Evolutionary conservation across 1,140 invertebrate species (phyloP).

Genomic region (Pollicipes pollicipes): DNA sequence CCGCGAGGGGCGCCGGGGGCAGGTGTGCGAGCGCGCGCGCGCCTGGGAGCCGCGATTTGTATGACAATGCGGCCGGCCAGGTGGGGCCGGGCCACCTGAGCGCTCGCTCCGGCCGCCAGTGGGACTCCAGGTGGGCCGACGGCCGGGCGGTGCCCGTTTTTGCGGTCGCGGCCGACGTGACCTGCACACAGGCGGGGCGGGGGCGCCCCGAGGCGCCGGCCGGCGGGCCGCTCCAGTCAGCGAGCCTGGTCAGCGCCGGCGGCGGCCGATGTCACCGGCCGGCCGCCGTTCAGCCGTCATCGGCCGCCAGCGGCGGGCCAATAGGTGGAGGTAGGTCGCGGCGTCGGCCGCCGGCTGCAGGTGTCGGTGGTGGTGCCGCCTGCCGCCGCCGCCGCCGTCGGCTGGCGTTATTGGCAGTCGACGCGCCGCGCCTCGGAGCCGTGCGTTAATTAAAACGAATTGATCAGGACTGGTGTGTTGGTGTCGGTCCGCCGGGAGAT

Average conservation of each 20-base stretch:
- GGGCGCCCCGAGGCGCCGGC: too few relatives aligned
- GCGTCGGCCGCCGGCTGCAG: too few relatives aligned
- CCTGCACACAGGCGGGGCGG: not conserved
- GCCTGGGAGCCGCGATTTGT: not conserved
- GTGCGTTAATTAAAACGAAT: not conserved
- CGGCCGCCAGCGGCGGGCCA: too few relatives aligned
- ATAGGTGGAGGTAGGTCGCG: not conserved
- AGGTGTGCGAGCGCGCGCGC: not conserved
- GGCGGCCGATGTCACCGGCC: too few relatives aligned
- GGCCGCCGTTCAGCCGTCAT: too few relatives aligned
- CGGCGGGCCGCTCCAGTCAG: too few relatives aligned
- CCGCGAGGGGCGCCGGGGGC: too few relatives aligned
- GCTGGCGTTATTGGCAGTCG: not conserved
- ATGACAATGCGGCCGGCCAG: not conserved
- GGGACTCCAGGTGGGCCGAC: not conserved
- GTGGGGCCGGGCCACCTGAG: not conserved
- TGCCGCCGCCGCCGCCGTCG: too few relatives aligned
- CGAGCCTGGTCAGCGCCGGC: too few relatives aligned
- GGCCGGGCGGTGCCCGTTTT: not conserved
- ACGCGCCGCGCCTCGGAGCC: not conserved
- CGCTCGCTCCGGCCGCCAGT: not conserved
- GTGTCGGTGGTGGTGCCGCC: not conserved
- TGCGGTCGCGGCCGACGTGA: not conserved
- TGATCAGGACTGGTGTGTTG: not conserved
- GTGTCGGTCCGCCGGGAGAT: not conserved